Base-by-base conservation (phyloP, 35 echinoderm and acorn worm genomes). In the Heliocidaris erythrogramma region DNA sequence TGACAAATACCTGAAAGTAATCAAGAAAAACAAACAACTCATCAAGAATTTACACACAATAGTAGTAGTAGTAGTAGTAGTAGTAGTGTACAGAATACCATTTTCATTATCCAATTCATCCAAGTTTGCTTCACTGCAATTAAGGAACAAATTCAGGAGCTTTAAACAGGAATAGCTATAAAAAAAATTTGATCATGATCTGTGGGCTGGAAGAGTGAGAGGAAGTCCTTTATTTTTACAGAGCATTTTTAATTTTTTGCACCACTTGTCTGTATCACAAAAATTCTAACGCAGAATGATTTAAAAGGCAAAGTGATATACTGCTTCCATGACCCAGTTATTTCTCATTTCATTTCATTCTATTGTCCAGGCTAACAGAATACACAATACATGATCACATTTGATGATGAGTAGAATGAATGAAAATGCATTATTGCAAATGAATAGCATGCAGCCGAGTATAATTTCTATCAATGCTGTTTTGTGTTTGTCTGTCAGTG, bases 1-100 rank as follows among this genome's bases (percentile, higher is more conserved):
- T 96, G 29, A 99, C 92, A 91, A 99, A 99, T 52, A 96, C 96
- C 98, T 99, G 92, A 13, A 59, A 90, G 31, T 11, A 89, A 91
- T 48, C 14, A 89, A 29, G 24, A 48, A 32, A 47, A 47, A 89
- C 31, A 88, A 88, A 89, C 32, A 14, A 89, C 32, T 47, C 2
- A 86, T 42, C 35, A 42, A 42, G 35, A 42, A 42, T 42, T 42
- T 42, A 42, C 3, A 42, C 35, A 42, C 35, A 1, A 42, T 42
- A 42, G 35, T 42, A 42, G 35, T 42, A 42, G 35, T 42, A 42
- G 35, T 42, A 42, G 35, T 42, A 42, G 35, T 42, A 42, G 35
- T 42, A 42, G 35, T 42, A 42, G 35, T 42, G 35, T 42, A 42
- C 1, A 42, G 35, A 42, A 42, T 42, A 42, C 3, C 35, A 16